Base-by-base conservation (phyloP, 2,113 vertebrate species). In the Caranx ignobilis region DNA sequence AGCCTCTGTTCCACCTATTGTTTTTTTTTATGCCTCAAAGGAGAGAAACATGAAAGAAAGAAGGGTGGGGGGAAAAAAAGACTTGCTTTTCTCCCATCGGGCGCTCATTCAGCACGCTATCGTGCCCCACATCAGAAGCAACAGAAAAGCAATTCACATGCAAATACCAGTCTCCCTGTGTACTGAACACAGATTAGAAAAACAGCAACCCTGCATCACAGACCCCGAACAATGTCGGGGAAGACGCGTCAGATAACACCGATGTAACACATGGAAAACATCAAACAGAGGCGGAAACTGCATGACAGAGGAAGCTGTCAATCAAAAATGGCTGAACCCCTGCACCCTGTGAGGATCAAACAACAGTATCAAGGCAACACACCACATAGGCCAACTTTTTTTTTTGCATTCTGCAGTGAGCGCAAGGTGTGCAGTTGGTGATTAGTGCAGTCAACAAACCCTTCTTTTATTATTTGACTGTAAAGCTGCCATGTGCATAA, bases 61-160 rank as follows among this genome's bases (percentile, higher is more conserved):
- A 6, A 6, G 32, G 54, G 48, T 56, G 16, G 47, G 48, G 56
- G 16, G 47, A 52, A 54, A 57, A 43, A 19, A 55, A 47, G 7
- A 78, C 62, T 37, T 70, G 18, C 47, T 52, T 45, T 39, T 45
- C 69, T 77, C 71, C 70, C 60, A 71, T 70, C 9, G 39, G 75
- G 83, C 11, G n/a, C 60, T 85, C 52, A 26, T 79, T 67, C 74
- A 55, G 77, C 83, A 76, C 81, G 57, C 82, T 79, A 87, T 88
- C 83, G 1, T 66, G 59, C 71, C 76, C 60, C 41, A 89, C 88
- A 89, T 92, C 91, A 89, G 81, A 92, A 67, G 73, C 72, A 73
- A 75, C 86, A 67, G 71, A 86, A 91, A 87, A 91, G 85, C 87
- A 90, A 93, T 88, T 93, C 85, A 77, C 87, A 93, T 91, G 89